Base-by-base conservation (phyloP, 2,797 vertebrate species). In the Gastrophryne carolinensis region DNA sequence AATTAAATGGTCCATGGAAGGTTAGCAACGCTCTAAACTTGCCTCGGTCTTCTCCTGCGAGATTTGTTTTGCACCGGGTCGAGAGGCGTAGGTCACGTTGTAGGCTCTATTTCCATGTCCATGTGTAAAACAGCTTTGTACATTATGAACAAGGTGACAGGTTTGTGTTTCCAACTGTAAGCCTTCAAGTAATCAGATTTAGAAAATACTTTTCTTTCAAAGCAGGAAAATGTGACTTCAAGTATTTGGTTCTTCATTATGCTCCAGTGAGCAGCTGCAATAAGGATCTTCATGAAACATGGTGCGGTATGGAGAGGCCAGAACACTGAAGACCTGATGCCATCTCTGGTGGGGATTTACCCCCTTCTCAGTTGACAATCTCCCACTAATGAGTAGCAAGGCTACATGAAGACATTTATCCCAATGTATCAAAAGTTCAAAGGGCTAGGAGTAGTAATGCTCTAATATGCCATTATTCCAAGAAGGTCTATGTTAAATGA, bases 191-290 rank as follows among this genome's bases (percentile, higher is more conserved):
- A 72, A 78, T 78, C 67, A 72, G 75, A 78, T 78, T 78, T 78
- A 63, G 52, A 52, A 65, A 58, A 72, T 77, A 71, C 49, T 71
- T 77, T 63, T 23, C 49, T 71, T 77, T 71, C 68, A 78, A 78
- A 78, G 75, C 47, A 72, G 61, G 52, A 78, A 78, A 78, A 57
- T 78, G 68, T 78, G 75, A 78, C 75, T 78, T 72, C n/a, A 78
- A 72, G 68, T 65, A 72, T 78, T 72, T 78, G 65, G 68, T 72
- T 78, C 72, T 71, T 21, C 54, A 64, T 60, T 66, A 58, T 53
- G 68, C 75, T 78, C 32, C 61, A 58, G n/a, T 41, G 75, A 78
- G 49, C 53, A 72, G 21, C 52, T 50, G 68, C 68, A 78, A 78
- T 72, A 66, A 69, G 41, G 34, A 57, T 50, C 26, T 71, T 29